Conservation (phyloP, 2,113 vertebrate genomes). For the Aythya baeri region DNA sequence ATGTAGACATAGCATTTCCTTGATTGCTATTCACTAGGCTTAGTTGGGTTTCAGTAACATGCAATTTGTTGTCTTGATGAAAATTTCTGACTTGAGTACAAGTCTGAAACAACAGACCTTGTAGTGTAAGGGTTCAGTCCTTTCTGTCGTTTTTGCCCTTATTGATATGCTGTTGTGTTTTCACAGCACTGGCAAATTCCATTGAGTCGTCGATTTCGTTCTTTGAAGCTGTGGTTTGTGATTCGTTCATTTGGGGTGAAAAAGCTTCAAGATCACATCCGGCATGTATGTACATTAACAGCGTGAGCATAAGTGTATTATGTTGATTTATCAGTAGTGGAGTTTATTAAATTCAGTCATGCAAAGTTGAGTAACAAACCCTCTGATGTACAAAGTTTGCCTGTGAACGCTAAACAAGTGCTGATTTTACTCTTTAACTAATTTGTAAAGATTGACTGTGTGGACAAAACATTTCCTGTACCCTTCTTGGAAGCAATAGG, state of each 20-base stretch:
- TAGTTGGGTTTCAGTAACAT: background rate
- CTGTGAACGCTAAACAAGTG: rapidly evolving
- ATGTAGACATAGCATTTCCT: background rate
- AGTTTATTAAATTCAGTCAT: background rate
- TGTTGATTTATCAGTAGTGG: background rate
- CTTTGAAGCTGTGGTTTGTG: constrained; percentile 97
- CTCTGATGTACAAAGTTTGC: background rate
- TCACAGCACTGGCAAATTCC: constrained; percentile 97
- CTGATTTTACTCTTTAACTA: background rate
- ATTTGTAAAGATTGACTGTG: background rate
- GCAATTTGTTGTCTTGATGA: background rate
- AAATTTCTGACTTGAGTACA: background rate
- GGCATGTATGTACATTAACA: constrained; percentile 82
- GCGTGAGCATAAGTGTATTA: rapidly evolving
- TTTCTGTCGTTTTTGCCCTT: background rate
- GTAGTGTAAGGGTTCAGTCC: background rate
- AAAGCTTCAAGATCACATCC: constrained; percentile 92
- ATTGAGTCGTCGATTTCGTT: constrained; percentile 93
- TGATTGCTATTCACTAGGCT: background rate
- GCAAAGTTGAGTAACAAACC: background rate
- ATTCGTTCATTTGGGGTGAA: constrained; percentile 94
- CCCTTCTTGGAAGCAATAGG: background rate
- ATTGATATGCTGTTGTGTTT: background rate
- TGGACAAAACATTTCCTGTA: background rate
- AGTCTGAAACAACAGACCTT: background rate